A percentile compares a stretch with the other conserved stretches of the same genome.
These are phyloP conservation scores for Nyctibius bracteatus DNA, from an alignment of 2,113 vertebrate genomes.

Conservation along the genomic window DNA sequence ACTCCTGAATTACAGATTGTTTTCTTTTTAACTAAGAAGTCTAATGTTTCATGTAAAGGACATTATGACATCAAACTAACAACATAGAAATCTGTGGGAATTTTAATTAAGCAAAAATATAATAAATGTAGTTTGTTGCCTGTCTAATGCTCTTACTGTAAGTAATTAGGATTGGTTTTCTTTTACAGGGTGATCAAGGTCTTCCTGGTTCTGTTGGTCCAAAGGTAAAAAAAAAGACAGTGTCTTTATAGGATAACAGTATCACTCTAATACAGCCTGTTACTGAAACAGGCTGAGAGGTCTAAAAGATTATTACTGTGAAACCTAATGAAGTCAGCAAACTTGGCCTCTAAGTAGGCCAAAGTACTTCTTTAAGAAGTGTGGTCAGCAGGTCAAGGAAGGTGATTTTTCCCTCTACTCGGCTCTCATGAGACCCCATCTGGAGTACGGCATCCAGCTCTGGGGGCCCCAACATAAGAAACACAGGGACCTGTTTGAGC, in stretches of 20 bases:
- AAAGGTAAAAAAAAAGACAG: slow-evolving; percentile 74
- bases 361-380: background rate
- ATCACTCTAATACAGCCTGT: background rate
- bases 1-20: background rate
- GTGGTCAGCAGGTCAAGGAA: fast-evolving
- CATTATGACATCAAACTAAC: background rate
- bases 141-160: background rate
- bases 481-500: background rate
- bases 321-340: background rate
- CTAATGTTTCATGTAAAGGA: background rate
- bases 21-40: background rate
- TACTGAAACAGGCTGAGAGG: background rate
- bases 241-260: background rate
- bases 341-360: background rate
- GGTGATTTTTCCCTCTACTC: background rate
- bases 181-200: slow-evolving; percentile 85
- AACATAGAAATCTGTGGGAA: background rate
- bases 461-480: background rate
- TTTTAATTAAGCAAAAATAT: background rate
- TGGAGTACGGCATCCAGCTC: background rate
- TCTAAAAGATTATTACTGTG: background rate
- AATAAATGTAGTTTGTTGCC: background rate
- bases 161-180: background rate
- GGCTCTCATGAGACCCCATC: background rate
- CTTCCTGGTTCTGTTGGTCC: slow-evolving; percentile 75